Evolutionary conservation across 2,113 vertebrate genomes (phyloP).

Genomic region (Microtus pennsylvanicus): DNA sequence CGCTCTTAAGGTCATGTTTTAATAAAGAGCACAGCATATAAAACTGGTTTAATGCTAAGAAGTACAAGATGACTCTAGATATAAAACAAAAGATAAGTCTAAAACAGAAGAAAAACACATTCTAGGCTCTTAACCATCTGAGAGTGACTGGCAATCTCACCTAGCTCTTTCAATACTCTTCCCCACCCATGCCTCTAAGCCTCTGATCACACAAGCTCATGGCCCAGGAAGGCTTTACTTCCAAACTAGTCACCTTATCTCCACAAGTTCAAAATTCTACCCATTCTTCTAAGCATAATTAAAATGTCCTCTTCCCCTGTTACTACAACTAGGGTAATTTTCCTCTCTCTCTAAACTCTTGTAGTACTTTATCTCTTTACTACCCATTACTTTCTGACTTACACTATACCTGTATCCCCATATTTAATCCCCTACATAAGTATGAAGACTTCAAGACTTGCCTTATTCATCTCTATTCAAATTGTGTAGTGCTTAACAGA

Average conservation of each 20-base stretch:
- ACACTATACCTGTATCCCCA: slow-evolving; percentile 52
- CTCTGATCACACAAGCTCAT: background rate
- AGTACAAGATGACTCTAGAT: slow-evolving; percentile 17
- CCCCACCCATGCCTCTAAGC: background rate
- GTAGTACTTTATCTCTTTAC: slow-evolving; percentile 54
- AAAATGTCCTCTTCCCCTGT: slow-evolving; percentile 45
- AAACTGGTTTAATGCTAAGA: slow-evolving; percentile 38
- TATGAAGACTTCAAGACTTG: background rate
- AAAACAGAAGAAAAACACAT: slow-evolving; percentile 55
- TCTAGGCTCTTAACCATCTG: slow-evolving; percentile 24
- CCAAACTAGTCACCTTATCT: slow-evolving; percentile 24
- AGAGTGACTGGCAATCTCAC: background rate
- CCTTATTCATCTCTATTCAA: slow-evolving; percentile 30
- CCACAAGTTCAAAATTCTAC: slow-evolving; percentile 29
- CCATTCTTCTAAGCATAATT: slow-evolving; percentile 54
- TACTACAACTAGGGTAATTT: slow-evolving; percentile 46
- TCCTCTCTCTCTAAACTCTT: slow-evolving; percentile 30
- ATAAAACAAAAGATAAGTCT: slow-evolving; percentile 63
- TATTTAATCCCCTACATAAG: slow-evolving; percentile 54
- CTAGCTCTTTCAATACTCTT: slow-evolving; percentile 3
- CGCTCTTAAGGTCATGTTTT: slow-evolving; percentile 20
- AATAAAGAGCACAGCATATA: slow-evolving; percentile 24
- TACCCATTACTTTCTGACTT: slow-evolving; percentile 43
- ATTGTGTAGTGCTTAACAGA: slow-evolving; percentile 51
- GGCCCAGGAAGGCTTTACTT: slow-evolving; percentile 53